phyloP scores from a whole-genome alignment of 1,140 invertebrate species.

The Sinella curviseta region DNA sequence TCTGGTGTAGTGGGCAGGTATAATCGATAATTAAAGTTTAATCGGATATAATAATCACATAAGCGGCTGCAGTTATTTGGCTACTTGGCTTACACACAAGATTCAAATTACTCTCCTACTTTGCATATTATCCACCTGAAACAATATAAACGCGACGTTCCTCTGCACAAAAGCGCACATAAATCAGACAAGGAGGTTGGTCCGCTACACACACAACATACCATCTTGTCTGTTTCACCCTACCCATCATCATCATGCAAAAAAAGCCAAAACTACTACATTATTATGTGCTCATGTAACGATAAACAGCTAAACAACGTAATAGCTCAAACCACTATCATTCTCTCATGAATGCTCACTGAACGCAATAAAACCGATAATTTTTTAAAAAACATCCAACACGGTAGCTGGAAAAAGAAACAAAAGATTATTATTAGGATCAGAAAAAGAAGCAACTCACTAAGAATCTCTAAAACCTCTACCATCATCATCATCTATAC shows the following conservation, averaged over 20 bases:
- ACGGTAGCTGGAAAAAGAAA: neutral
- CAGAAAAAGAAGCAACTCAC: neutral
- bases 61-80: constrained; percentile 25
- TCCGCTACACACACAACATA: neutral
- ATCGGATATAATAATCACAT: constrained; percentile 27
- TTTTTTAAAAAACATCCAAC: neutral
- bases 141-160: neutral
- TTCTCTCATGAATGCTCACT: neutral
- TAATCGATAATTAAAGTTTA: constrained; percentile 27
- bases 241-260: neutral
- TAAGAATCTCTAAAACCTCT: neutral
- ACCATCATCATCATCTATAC: neutral
- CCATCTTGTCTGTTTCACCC: neutral
- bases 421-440: too few species aligned
- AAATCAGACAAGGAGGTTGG: constrained; percentile 19
- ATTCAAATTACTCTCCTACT: neutral
- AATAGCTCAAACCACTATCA: neutral
- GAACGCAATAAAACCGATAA: neutral
- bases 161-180: neutral
- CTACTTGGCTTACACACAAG: constrained; percentile 17
- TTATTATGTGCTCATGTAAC: neutral
- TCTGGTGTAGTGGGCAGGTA: constrained; percentile 7
- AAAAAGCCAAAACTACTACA: neutral
- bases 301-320: neutral
- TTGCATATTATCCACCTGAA: neutral